Base-by-base conservation (phyloP, 1,140 invertebrate species). In the Hypothenemus hampei region DNA sequence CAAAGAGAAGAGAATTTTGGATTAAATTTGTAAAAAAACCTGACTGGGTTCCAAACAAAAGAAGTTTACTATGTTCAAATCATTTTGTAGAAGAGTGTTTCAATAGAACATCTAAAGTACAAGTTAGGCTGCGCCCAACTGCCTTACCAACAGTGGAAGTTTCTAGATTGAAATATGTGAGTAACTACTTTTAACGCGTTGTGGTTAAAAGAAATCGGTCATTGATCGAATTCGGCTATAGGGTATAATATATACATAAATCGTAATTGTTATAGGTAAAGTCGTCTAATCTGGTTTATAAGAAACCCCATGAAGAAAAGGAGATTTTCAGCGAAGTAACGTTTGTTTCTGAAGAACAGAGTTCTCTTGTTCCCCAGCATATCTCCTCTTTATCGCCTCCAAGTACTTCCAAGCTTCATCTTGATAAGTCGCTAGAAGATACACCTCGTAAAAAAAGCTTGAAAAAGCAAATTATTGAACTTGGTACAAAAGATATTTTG, bases 81-180 rank as follows among this genome's bases (percentile, higher is more conserved):
- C 44, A 47, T 31, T 47, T 47, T 47, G 16, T 26, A 16, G 16
- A 19, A 1, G 24, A 47, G 19, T 47, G 44, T 47, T 47, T 47
- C 19, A 26, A 47, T 22, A 7, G 44, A 31, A 31, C 44, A 3
- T 47, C 26, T 3, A 47, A 31, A 18, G 3, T 47, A 11, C 10
- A 31, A 31, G 24, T 47, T 7, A 47, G 44, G 20, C 21, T 47
- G 24, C 15, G 8, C 7, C 24, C 44, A 4, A 22, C 13, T 13
- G 44, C 44, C n/a, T 13, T 47, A 7, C 44, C 43, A 8, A 45
- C 43, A 23, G 18, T 45, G 11, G 6, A 13, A 45, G 22, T 45
- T 3, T 10, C 22, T 13, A 19, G 43, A 8, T 24, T 45, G 26
- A 45, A 45, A 45, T 45, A 45, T 45, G 43, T 45, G 13, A 45